Percentiles rank a stretch among this genome's conserved stretches.
These are phyloP conservation scores for Cydia amplana DNA, from an alignment of 1,140 invertebrate genomes.

Conservation along the genomic window DNA sequence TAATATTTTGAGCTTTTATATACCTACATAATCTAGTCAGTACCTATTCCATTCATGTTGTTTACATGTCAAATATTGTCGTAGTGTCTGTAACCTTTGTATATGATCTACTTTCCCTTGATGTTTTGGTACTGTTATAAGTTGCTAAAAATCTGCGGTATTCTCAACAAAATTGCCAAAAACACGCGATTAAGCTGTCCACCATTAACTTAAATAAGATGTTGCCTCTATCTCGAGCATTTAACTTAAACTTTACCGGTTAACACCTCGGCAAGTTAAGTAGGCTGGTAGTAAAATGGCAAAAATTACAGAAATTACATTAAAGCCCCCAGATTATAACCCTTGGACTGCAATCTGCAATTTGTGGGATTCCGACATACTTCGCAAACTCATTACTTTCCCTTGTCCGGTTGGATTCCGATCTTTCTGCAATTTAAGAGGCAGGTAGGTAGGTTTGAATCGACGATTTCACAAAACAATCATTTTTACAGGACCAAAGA, in stretches of 20 bases:
- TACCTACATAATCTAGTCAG: too few species aligned
- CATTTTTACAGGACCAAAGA: background rate
- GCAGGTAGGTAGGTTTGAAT: slow-evolving; percentile 6
- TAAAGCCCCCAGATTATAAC: slow-evolving; percentile 29
- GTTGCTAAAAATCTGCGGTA: background rate
- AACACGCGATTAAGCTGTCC: slow-evolving; percentile 2
- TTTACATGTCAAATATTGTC: too few species aligned
- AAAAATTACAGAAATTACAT: slow-evolving; percentile 24
- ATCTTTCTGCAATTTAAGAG: background rate
- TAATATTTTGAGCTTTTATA: too few species aligned
- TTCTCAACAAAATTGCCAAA: background rate
- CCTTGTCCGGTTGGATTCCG: slow-evolving; percentile 20
- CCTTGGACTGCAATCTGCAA: slow-evolving; percentile 1
- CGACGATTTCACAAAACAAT: slow-evolving; percentile 6
- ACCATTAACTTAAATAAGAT: background rate
- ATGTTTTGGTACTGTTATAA: background rate
- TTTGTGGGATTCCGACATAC: slow-evolving; percentile 14
- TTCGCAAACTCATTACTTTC: slow-evolving; percentile 30
- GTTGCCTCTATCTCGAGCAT: slow-evolving; percentile 9
- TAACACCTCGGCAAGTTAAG: slow-evolving; percentile 4
- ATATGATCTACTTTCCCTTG: background rate
- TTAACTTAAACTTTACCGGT: slow-evolving; percentile 2
- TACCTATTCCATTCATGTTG: too few species aligned
- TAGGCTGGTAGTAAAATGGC: slow-evolving; percentile 13
- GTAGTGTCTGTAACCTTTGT: background rate